Conservation (phyloP, 2,113 vertebrate genomes). For the Leucopsar rothschildi region DNA sequence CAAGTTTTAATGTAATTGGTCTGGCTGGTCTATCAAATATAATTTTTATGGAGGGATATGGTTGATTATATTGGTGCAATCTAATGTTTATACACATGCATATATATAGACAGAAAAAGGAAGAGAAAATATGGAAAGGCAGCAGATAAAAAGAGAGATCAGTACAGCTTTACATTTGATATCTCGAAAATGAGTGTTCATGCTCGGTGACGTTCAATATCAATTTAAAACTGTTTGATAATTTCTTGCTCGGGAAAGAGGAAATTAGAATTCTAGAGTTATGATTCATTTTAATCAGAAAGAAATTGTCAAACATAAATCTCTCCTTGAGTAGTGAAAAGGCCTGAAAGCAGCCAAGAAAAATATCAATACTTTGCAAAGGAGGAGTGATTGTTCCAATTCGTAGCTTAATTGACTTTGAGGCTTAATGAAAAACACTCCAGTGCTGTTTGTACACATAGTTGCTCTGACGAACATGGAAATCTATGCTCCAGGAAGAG, state of each 20-base stretch:
- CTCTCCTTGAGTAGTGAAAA: constrained; percentile 80
- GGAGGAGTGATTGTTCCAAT: constrained; percentile 91
- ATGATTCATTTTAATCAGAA: constrained; percentile 87
- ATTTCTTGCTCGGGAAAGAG: constrained; percentile 74
- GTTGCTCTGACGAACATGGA: constrained; percentile 66
- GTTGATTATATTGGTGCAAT: not conserved
- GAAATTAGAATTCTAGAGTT: constrained; percentile 80
- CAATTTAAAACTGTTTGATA: constrained; percentile 65
- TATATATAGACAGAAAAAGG: not conserved
- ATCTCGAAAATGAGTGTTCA: not conserved
- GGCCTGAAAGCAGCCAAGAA: constrained; percentile 78
- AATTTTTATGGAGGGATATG: not conserved
- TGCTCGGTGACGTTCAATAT: constrained; percentile 23
- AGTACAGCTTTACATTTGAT: not conserved
- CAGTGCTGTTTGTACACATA: constrained; percentile 72
- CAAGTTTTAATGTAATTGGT: not conserved
- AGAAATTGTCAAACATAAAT: constrained; percentile 84
- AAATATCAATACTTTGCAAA: constrained; percentile 92
- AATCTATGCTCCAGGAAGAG: constrained; percentile 23
- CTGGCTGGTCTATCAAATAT: not conserved
- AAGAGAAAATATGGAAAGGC: not conserved
- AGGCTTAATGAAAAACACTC: constrained; percentile 88
- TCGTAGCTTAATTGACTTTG: constrained; percentile 93
- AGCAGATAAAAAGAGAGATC: constrained; percentile 9
- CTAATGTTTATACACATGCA: not conserved